Evolutionary conservation across 2,113 vertebrate species (phyloP), one percentile per base, ranked within the genome.

Genomic region (Athene cunicularia): DNA sequence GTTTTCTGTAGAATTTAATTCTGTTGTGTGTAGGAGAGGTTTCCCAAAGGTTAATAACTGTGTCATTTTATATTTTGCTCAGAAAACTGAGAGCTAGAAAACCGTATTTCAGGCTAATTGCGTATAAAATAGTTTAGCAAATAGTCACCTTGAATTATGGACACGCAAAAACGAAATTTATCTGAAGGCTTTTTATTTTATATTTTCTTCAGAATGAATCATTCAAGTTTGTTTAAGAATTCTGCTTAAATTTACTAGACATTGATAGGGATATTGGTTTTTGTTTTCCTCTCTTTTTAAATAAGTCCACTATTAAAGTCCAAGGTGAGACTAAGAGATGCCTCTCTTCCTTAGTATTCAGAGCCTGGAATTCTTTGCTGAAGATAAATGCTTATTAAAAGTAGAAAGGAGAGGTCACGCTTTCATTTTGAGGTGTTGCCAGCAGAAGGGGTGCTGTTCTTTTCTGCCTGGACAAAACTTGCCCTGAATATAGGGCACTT

Each of bases 51-150:
- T 97, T 91, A 81, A 94, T 93, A 86, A 93, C 81, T 53, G 43
- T 97, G 95, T 86, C 70, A 82, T 95, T 97, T 95, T 80, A 58
- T 88, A 95, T 96, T 95, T 92, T 92, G 53, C 81, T 96, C 80
- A 89, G 74, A 93, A 90, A 83, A 70, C 64, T 49, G 77, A 62
- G 90, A 92, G 70, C 79, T 88, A 91, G 73, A 95, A 91, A 64
- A 89, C 52, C n/a, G 20, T 58, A 77, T 86, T 95, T 92, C 58
- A 67, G 77, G 90, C 80, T 95, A 97, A 96, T 93, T 97, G 62
- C 15, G 14, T 92, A 86, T 55, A 94, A 95, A 93, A 85, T 94
- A 95, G 45, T 93, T 93, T 74, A 66, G 86, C 92, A 97, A 97
- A 95, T 49, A 97, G 75, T 96, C 76, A 84, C 83, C 72, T 94